A percentile compares a stretch with the other conserved stretches of the same genome.
These are phyloP conservation scores for Fabriciana adippe DNA, from an alignment of 2,888 invertebrate species.

Conservation along the genomic window DNA sequence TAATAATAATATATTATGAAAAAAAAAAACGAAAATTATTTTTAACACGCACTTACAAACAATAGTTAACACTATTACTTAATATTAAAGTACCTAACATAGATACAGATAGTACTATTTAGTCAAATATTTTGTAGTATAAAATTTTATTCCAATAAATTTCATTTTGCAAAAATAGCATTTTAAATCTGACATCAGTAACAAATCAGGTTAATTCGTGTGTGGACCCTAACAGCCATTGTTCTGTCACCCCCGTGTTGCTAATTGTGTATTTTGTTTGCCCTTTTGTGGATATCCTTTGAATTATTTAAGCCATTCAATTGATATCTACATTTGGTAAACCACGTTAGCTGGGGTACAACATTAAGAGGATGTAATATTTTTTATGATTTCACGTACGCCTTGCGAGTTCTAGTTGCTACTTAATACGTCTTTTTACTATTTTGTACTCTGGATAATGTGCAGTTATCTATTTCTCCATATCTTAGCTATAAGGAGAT, in stretches of 20 bases:
- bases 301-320: conserved; percentile 38
- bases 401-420: no score
- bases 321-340: conserved; percentile 33
- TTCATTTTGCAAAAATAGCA: not conserved
- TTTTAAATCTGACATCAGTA: conserved; percentile 58
- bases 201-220: conserved; percentile 74
- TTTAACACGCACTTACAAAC: no score
- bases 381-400: not conserved
- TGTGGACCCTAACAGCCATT: conserved; percentile 61
- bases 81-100: no score
- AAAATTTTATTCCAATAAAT: not conserved
- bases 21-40: no score
- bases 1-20: no score
- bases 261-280: conserved; percentile 78
- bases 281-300: conserved; percentile 59
- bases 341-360: conserved; percentile 10
- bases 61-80: no score
- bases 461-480: no score
- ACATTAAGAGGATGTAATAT: not conserved
- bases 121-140: not conserved
- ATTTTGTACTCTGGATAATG: no score
- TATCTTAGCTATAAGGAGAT: no score
- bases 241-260: conserved; percentile 58
- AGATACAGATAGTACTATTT: no score
- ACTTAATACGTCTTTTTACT: no score